Base-by-base conservation (phyloP, 1,140 invertebrate genomes). In the Heliothis virescens region DNA sequence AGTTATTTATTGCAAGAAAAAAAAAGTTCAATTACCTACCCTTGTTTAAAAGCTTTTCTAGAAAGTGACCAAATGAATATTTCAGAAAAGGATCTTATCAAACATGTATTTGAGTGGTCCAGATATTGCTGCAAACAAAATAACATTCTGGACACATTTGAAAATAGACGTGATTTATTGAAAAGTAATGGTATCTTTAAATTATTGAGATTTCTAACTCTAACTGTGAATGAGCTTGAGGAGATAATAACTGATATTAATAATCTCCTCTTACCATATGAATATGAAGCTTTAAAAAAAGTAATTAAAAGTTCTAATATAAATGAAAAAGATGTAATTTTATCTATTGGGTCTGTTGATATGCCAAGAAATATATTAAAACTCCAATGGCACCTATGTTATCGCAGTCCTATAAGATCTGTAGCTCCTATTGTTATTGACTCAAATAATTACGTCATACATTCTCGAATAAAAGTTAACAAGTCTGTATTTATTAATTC, bases 41-140 rank as follows among this genome's bases (percentile, higher is more conserved):
- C 86, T 55, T 95, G 93, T 79, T 85, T 96, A 79, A 85, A 90
- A 84, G 89, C 88, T 81, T 92, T 96, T 79, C 88, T 95, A 59
- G 85, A 93, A 83, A 88, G 91, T 84, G 83, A 93, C 82, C 79
- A 91, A 79, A 93, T 95, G 57, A 95, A 95, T 85, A 92, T 95
- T 47, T 87, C 75, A 41, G 94, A 95, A 92, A 94, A 92, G 79
- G 90, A 95, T 82, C 88, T 96, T 0, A 94, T 95, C 50, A 90
- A 91, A 60, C 85, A 92, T 82, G 90, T 93, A 50, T 91, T 95
- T 86, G 89, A 95, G 82, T 96, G 95, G 95, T 92, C 94, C 47
- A 67, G 86, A 79, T 84, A 86, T 79, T 95, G 95, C 80, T 96
- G 95, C 85, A 82, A 93, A 82, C 87, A 93, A 74, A 91, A 88